Conservation (phyloP, 2,113 vertebrate species). For the Dipodomys merriami region DNA sequence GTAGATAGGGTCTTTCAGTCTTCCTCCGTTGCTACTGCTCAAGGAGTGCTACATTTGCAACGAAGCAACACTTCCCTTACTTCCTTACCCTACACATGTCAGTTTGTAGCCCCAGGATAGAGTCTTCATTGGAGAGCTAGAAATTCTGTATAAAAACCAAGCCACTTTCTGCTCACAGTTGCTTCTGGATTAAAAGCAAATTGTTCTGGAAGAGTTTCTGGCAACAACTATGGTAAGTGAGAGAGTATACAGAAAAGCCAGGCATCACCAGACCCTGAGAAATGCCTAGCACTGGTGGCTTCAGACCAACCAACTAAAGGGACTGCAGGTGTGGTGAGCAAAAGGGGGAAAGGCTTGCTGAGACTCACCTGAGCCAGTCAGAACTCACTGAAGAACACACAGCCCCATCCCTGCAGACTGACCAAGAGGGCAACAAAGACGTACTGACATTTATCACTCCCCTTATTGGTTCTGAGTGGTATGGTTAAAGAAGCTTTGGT, state of each 20-base stretch:
- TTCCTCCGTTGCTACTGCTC: background rate
- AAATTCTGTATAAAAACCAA: background rate
- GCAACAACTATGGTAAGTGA: accelerated
- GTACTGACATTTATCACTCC: no score
- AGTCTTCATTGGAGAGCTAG: background rate
- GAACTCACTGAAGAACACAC: background rate
- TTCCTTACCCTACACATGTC: background rate
- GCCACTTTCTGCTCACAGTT: background rate
- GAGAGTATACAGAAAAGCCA: accelerated
- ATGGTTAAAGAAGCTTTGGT: accelerated
- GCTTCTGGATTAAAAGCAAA: background rate
- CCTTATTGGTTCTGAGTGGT: accelerated
- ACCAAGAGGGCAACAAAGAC: background rate
- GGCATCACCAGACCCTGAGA: background rate
- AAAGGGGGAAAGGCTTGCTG: accelerated
- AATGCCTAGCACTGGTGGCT: background rate
- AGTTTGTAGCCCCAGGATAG: background rate
- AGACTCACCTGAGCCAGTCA: background rate
- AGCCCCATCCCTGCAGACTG: accelerated
- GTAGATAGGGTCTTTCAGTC: no score
- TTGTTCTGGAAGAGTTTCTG: background rate
- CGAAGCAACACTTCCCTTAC: no score
- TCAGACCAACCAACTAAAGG: background rate
- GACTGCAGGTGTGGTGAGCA: accelerated
- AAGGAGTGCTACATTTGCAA: background rate